Percentiles rank a stretch among this genome's conserved stretches.
Evolutionary conservation across 2,797 vertebrate genomes (phyloP).

Genomic region (Centropyge bicolor): DNA sequence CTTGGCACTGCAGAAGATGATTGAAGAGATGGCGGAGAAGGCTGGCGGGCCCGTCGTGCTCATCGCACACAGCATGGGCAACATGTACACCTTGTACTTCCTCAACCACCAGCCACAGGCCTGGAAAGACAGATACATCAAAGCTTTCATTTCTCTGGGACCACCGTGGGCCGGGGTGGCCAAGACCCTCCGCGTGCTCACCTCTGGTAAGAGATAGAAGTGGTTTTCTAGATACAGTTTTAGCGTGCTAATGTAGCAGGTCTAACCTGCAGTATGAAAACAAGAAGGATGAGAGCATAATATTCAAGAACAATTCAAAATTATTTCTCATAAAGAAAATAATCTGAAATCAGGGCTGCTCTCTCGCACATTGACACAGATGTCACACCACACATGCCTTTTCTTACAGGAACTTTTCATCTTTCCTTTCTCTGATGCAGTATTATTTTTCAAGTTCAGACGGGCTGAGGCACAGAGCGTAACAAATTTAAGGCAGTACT

Average conservation of each 20-base stretch:
- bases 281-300: neutral
- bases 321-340: neutral
- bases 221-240: neutral
- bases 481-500: too few species aligned
- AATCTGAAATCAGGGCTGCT: neutral
- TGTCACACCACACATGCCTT: too few species aligned
- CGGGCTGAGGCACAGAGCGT: too few species aligned
- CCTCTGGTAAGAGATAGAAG: constrained; percentile 87
- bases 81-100: constrained; percentile 97
- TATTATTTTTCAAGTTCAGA: too few species aligned
- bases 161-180: constrained; percentile 96
- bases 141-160: constrained; percentile 90
- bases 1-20: constrained; percentile 90
- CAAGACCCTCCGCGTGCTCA: constrained; percentile 94
- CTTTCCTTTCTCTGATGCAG: too few species aligned
- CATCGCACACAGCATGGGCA: constrained; percentile 99
- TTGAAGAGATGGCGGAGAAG: constrained; percentile 92
- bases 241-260: neutral
- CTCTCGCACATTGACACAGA: too few species aligned
- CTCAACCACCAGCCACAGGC: constrained; percentile 93
- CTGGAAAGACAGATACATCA: constrained; percentile 96
- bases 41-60: constrained; percentile 91
- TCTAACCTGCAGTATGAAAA: neutral
- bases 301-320: neutral
- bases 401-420: too few species aligned